Evolutionary conservation across 2,797 vertebrate genomes (phyloP).

Genomic region (Carcharodon carcharias): DNA sequence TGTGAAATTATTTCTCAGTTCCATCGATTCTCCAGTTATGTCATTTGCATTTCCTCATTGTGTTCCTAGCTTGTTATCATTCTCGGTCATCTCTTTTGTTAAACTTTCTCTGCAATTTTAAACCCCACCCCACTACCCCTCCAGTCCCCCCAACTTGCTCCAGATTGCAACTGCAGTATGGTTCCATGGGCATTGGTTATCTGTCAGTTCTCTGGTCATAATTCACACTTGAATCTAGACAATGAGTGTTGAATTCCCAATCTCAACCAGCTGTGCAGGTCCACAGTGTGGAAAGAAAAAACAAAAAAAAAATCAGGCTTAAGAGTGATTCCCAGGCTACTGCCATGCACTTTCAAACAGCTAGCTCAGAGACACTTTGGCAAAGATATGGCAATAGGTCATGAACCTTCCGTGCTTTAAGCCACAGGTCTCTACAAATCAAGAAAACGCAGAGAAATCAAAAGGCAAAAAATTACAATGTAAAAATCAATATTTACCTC

Average conservation of each 20-base stretch:
- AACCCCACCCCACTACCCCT: not conserved
- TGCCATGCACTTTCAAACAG: not conserved
- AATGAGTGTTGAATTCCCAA: not conserved
- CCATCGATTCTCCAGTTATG: not conserved
- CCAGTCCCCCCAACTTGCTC: not conserved
- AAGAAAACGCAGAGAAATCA: not conserved
- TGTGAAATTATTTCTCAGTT: not conserved
- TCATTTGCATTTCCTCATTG: not conserved
- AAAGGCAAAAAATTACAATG: not conserved
- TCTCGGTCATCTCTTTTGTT: not conserved
- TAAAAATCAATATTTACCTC: slow-evolving; percentile 65
- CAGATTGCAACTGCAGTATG: not conserved
- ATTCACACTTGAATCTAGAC: not conserved
- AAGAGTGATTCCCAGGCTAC: not conserved
- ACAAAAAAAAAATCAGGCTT: not conserved
- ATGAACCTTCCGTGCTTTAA: not conserved
- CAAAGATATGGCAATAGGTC: not conserved
- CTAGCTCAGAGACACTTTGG: not conserved
- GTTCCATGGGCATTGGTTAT: not conserved
- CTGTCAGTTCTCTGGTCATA: not conserved
- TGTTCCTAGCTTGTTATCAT: not conserved
- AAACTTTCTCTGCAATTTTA: not conserved
- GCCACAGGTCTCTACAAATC: not conserved
- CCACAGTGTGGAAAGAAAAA: not conserved
- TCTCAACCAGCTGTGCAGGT: not conserved